Base-by-base conservation (phyloP, 2,888 invertebrate species). In the Tenthredo livida region DNA sequence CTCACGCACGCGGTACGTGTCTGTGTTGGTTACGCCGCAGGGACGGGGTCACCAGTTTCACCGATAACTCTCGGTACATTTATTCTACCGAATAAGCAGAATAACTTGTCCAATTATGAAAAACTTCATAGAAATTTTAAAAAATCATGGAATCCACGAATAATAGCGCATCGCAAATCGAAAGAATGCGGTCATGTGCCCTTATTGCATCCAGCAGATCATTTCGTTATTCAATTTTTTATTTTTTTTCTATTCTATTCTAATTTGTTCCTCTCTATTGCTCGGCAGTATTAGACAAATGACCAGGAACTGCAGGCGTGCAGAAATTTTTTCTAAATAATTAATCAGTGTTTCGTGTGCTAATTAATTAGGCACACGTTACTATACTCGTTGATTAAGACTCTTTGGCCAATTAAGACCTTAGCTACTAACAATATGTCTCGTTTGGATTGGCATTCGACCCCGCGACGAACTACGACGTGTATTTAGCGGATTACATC, bases 311-410 rank as follows among this genome's bases (percentile, higher is more conserved):
- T 86, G 29, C 29, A n/a, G 29, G 85, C 85, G 7, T 87, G 47
- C 43, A 54, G n/a, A 87, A 73, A 87, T 85, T 90, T 89, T 89
- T 89, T 88, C 87, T 85, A 87, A 87, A 88, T 89, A 89, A 90
- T 90, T 90, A 92, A 91, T 91, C 90, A 91, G 90, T 90, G 90
- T 89, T 88, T 89, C 88, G 87, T 73, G 87, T 87, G 88, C 90
- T 91, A 91, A 92, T 92, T 92, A 92, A 92, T 92, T 92, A 92
- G 91, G 91, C 92, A 89, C 89, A 88, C 89, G 91, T 90, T 89
- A 87, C 89, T 91, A 90, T 89, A 85, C 85, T 83, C 84, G 85
- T 85, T 84, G 89, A 87, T 87, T 89, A 88, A 85, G 88, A 89
- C 89, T 88, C 89, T 87, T 84, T 82, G 86, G 90, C 90, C 92